Evolutionary conservation across 2,797 vertebrate species (phyloP).

Genomic region (Leucoraja ocellata): DNA sequence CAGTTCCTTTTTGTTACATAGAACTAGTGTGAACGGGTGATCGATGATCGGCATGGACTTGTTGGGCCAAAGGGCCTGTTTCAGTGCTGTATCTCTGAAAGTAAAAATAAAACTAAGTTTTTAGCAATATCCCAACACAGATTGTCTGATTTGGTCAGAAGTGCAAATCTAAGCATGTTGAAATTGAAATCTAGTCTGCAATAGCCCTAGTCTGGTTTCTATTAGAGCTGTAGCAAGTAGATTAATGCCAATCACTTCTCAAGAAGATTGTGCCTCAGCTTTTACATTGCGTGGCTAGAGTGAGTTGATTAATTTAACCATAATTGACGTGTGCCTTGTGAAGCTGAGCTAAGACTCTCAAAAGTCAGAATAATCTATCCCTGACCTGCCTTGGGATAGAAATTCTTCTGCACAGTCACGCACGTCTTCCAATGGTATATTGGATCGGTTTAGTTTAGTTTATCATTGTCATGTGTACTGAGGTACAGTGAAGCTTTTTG

Average conservation of each 20-base stretch:
- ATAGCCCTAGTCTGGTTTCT: not conserved
- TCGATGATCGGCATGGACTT: no score
- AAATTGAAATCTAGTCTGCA: not conserved
- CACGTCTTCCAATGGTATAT: not conserved
- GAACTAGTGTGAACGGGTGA: no score
- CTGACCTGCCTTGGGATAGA: not conserved
- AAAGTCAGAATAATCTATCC: not conserved
- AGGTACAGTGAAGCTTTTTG: no score
- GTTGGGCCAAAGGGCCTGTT: no score
- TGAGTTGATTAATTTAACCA: not conserved
- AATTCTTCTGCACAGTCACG: not conserved
- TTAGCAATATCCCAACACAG: not conserved
- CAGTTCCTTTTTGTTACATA: no score
- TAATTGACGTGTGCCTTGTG: not conserved
- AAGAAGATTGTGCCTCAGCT: not conserved
- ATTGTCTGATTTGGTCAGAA: not conserved
- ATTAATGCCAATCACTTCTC: not conserved
- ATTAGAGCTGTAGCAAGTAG: not conserved
- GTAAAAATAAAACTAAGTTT: not conserved
- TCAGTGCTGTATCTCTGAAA: no score
- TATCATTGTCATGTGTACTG: no score
- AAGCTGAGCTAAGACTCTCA: not conserved
- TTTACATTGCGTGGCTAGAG: not conserved
- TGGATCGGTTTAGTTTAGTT: not conserved
- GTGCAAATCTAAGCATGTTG: not conserved